Base-by-base conservation (phyloP, 2,797 vertebrate genomes). In the Semaprochilodus insignis region DNA sequence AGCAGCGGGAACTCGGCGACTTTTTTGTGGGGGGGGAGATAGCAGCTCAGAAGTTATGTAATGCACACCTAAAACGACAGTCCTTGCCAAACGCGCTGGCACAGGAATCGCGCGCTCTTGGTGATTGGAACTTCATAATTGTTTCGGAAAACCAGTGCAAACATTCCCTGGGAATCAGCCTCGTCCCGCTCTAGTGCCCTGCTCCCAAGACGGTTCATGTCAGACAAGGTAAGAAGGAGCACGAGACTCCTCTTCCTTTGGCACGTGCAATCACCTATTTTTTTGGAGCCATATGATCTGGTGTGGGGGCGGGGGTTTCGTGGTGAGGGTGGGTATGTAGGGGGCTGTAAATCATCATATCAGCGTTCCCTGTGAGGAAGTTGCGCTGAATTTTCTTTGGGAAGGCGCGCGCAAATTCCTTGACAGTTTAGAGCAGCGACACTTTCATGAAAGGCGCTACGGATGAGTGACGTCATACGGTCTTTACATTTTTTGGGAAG, bases 161-260 rank as follows among this genome's bases (percentile, higher is more conserved):
- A 7, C 21, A 1, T 31, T 31, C 40, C 25, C 27, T 51, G 75
- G 85, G 86, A 86, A 87, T 70, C 78, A 81, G 90, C 84, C 52
- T 67, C 57, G 74, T 89, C 81, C 87, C 86, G 78, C 87, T 87
- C 87, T 90, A 83, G 89, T 8, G 82, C 91, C 80, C 89, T 90
- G 88, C 92, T 91, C 92, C 95, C 91, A 91, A 89, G 92, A 88
- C 92, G 91, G 90, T 95, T 92, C 89, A 95, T 95, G 94, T 91
- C 94, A 93, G 90, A 91, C 92, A 91, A 93, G 94, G 95, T 95
- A 94, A 95, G 95, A 14, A 52, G 5, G 6, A 2, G 65, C 54
- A 6, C 23, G 74, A 81, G 40, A 63, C 71, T 59, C 63, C 48
- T 44, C 57, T 72, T 66, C 31, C 51, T 51, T 13, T 63, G 36